A percentile compares a stretch with the other conserved stretches of the same genome.
Evolutionary conservation across 1,140 invertebrate species (phyloP).

Genomic region (Metaphire vulgaris): DNA sequence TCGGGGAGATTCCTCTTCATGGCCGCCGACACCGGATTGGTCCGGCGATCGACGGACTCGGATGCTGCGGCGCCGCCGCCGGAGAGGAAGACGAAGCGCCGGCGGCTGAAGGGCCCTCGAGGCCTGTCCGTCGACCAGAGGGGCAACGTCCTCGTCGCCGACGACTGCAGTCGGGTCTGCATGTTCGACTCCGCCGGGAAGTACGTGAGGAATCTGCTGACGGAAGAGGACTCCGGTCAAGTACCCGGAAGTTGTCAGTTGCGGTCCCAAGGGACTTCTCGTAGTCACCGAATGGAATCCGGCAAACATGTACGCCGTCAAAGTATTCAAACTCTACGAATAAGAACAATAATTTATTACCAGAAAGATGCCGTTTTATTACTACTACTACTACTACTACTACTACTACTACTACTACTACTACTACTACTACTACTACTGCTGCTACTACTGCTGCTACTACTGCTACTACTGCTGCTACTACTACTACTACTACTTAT

Average conservation of each 20-base stretch:
- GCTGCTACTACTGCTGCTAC: too few relatives aligned
- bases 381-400: too few relatives aligned
- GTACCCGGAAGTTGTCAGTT: conserved; percentile 14
- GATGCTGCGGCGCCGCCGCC: neutral
- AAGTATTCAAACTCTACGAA: conserved; percentile 21
- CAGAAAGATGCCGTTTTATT: too few relatives aligned
- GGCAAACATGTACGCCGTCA: conserved; percentile 21
- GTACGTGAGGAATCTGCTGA: conserved; percentile 19
- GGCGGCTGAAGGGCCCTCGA: conserved; percentile 13
- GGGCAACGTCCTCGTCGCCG: conserved; percentile 25
- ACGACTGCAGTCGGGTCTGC: conserved; percentile 20
- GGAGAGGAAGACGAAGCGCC: neutral
- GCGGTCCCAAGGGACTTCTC: neutral
- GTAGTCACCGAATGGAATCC: conserved; percentile 26
- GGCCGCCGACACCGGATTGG: neutral
- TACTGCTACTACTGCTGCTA: too few relatives aligned
- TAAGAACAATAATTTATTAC: too few relatives aligned
- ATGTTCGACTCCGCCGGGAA: conserved; percentile 14
- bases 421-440: too few relatives aligned
- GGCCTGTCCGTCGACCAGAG: conserved; percentile 16
- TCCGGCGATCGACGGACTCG: neutral
- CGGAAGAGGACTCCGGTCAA: conserved; percentile 6
- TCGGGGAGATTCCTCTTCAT: conserved; percentile 9
- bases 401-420: too few relatives aligned
- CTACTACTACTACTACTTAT: too few relatives aligned